A percentile compares a stretch with the other conserved stretches of the same genome.
Evolutionary conservation across 2,113 vertebrate genomes (phyloP).

Genomic region (Syrmaticus mikado): DNA sequence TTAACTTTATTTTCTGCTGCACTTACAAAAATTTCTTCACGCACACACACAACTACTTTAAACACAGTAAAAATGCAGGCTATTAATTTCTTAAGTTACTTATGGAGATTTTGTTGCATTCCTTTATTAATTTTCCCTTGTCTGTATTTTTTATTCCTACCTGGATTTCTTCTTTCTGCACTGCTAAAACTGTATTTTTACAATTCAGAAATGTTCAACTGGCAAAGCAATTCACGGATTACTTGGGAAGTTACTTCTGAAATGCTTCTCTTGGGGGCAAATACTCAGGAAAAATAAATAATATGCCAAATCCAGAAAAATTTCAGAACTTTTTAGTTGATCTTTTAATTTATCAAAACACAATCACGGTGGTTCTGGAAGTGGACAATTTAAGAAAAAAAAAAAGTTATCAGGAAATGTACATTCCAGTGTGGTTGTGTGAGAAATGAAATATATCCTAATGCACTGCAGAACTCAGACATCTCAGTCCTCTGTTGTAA

Average conservation of each 20-base stretch:
- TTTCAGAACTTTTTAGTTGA: neutral
- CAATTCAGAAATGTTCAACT: neutral
- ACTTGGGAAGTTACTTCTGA: neutral
- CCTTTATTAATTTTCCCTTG: neutral
- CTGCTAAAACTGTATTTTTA: neutral
- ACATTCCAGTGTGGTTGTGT: neutral
- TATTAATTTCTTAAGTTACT: neutral
- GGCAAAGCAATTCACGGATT: neutral
- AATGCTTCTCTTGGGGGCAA: neutral
- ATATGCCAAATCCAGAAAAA: neutral
- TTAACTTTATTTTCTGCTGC: neutral
- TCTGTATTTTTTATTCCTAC: neutral
- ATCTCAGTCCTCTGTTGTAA: neutral
- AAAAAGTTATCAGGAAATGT: neutral
- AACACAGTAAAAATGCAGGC: neutral
- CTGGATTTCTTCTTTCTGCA: neutral
- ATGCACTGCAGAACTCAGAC: neutral
- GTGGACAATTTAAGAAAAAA: neutral
- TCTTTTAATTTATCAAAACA: neutral
- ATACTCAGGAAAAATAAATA: neutral
- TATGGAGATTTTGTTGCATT: neutral
- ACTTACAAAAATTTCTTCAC: neutral
- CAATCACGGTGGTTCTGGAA: neutral
- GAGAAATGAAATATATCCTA: neutral
- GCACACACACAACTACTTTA: neutral